Percentiles rank a stretch among this genome's conserved stretches.
Evolutionary conservation across 2,797 vertebrate genomes (phyloP).

Genomic region (Tympanoctomys barrerae): DNA sequence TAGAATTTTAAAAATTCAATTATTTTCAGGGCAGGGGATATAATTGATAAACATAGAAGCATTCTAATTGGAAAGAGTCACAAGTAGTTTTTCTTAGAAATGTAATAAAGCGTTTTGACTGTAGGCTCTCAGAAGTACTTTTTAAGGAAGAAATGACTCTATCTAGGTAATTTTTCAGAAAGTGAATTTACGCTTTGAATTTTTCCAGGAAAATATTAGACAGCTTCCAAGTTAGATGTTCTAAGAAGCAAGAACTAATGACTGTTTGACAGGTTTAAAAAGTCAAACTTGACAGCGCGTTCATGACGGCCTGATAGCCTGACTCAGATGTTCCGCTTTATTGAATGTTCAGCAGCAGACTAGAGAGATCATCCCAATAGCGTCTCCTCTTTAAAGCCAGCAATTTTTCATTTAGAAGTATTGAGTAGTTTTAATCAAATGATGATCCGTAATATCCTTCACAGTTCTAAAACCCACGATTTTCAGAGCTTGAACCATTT

Average conservation of each 20-base stretch:
- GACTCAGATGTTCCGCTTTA: constrained; percentile 83
- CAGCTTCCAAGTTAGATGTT: constrained; percentile 80
- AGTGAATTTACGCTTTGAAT: constrained; percentile 56
- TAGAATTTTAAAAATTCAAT: background rate
- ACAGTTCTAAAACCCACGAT: constrained; percentile 44
- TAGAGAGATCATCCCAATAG: constrained; percentile 79
- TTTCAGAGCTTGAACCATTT: constrained; percentile 67
- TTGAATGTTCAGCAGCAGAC: constrained; percentile 82
- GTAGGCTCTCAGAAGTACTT: constrained; percentile 50
- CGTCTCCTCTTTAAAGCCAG: constrained; percentile 49
- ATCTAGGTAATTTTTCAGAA: constrained; percentile 68
- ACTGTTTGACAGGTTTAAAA: constrained; percentile 85
- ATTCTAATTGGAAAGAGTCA: constrained; percentile 12
- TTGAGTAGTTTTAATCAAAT: constrained; percentile 82
- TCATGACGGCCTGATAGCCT: constrained; percentile 81
- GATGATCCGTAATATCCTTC: constrained; percentile 67
- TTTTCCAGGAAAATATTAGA: constrained; percentile 74
- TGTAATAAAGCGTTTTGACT: constrained; percentile 50
- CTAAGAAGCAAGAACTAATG: constrained; percentile 81
- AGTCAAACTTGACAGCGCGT: constrained; percentile 81
- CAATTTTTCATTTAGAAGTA: constrained; percentile 75
- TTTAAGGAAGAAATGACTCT: constrained; percentile 62
- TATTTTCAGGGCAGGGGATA: background rate
- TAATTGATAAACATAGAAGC: background rate
- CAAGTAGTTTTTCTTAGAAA: constrained; percentile 45